Evolutionary conservation across 2,113 vertebrate genomes (phyloP).

Genomic region (Percina caprodes): DNA sequence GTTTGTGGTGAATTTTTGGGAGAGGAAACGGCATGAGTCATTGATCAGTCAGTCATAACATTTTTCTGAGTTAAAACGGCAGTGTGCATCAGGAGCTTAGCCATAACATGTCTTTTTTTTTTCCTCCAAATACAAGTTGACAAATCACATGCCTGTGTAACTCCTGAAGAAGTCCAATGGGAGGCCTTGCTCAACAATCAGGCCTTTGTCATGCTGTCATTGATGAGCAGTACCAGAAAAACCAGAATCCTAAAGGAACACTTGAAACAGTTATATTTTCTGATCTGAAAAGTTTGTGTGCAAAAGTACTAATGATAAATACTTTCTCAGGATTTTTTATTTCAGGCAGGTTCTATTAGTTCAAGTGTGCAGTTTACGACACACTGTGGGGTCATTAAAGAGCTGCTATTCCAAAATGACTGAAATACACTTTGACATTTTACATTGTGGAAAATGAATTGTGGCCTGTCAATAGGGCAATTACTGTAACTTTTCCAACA

Average conservation of each 20-base stretch:
- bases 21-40: constrained; percentile 59
- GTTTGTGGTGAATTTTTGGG: constrained; percentile 7
- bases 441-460: neutral
- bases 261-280: constrained; percentile 53
- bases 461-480: constrained; percentile 14
- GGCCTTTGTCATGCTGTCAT: constrained; percentile 48
- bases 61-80: constrained; percentile 36
- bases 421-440: constrained; percentile 23
- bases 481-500: neutral
- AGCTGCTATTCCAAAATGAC: constrained; percentile 1
- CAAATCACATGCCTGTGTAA: constrained; percentile 59
- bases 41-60: constrained; percentile 16
- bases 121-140: constrained; percentile 47
- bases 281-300: constrained; percentile 45
- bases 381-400: constrained; percentile 24
- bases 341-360: neutral
- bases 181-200: constrained; percentile 48
- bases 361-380: constrained; percentile 16
- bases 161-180: constrained; percentile 49
- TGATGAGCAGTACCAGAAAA: constrained; percentile 66
- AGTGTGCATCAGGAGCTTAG: neutral
- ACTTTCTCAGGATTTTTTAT: constrained; percentile 17
- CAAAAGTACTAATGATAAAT: constrained; percentile 24
- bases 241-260: constrained; percentile 47
- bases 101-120: constrained; percentile 40